phyloP scores from a whole-genome alignment of 2,888 invertebrate species.

The Rhagophthalmus giganteus region DNA sequence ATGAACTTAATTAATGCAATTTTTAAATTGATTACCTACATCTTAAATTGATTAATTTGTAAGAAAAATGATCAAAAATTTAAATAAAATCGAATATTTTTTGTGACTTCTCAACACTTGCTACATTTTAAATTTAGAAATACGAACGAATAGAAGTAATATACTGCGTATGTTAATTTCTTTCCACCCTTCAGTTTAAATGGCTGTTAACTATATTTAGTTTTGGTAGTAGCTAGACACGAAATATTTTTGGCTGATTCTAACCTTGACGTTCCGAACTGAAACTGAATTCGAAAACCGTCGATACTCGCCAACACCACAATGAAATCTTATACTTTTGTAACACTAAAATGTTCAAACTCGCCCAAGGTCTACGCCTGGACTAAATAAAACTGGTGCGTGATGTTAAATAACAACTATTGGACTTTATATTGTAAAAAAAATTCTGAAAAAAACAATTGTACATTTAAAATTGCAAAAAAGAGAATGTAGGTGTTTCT shows the following conservation, averaged over 20 bases:
- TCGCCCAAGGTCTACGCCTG: neutral
- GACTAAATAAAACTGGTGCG: neutral
- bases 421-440: neutral
- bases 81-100: too few relatives aligned
- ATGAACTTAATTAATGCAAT: too few relatives aligned
- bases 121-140: too few relatives aligned
- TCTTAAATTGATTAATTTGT: too few relatives aligned
- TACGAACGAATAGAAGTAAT: too few relatives aligned
- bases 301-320: neutral
- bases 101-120: too few relatives aligned
- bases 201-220: neutral
- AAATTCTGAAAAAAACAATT: too few relatives aligned
- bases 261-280: neutral
- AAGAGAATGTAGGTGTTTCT: too few relatives aligned
- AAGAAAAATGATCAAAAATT: too few relatives aligned
- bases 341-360: neutral
- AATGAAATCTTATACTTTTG: constrained; percentile 1
- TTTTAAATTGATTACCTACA: too few relatives aligned
- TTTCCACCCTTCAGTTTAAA: neutral
- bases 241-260: neutral
- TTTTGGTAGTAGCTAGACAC: neutral
- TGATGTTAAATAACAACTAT: neutral
- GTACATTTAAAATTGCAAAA: too few relatives aligned
- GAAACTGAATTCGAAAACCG: constrained; percentile 5
- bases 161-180: too few relatives aligned